Evolutionary conservation across 2,797 vertebrate genomes (phyloP).

Genomic region (Acanthis flammea): DNA sequence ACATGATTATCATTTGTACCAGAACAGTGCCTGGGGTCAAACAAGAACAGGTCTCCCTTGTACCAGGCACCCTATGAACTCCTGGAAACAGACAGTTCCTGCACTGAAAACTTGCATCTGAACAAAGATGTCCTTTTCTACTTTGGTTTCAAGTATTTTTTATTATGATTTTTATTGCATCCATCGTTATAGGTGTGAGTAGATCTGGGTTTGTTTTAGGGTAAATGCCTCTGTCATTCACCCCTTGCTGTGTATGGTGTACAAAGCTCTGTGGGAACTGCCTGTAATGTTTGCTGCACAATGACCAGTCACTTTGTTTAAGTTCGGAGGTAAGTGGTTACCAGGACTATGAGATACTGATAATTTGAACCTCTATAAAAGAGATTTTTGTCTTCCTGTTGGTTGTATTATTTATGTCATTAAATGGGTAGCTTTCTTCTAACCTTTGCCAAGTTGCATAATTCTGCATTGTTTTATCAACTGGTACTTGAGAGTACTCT

Average conservation of each 20-base stretch:
- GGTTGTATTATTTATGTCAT: background rate
- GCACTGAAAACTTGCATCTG: background rate
- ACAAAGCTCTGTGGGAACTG: background rate
- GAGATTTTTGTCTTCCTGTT: conserved; percentile 24
- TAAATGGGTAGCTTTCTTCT: background rate
- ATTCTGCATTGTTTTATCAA: background rate
- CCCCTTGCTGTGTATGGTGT: background rate
- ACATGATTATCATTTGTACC: background rate
- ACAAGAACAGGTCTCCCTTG: background rate
- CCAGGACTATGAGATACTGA: background rate
- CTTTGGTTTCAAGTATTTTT: background rate
- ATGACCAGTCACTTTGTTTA: background rate
- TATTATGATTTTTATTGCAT: background rate
- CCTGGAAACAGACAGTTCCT: conserved; percentile 5
- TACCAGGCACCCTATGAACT: background rate
- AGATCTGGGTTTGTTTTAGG: background rate
- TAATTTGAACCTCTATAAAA: background rate
- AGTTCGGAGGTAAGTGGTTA: background rate
- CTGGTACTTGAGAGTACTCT: background rate
- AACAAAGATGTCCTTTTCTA: background rate
- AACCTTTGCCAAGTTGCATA: background rate
- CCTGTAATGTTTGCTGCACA: background rate
- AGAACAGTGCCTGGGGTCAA: background rate
- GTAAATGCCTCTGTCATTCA: background rate
- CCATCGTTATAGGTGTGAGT: background rate